Percentiles rank a stretch among this genome's conserved stretches.
phyloP scores from a whole-genome alignment of 2,797 vertebrate genomes.

The Poeciliopsis infans region DNA sequence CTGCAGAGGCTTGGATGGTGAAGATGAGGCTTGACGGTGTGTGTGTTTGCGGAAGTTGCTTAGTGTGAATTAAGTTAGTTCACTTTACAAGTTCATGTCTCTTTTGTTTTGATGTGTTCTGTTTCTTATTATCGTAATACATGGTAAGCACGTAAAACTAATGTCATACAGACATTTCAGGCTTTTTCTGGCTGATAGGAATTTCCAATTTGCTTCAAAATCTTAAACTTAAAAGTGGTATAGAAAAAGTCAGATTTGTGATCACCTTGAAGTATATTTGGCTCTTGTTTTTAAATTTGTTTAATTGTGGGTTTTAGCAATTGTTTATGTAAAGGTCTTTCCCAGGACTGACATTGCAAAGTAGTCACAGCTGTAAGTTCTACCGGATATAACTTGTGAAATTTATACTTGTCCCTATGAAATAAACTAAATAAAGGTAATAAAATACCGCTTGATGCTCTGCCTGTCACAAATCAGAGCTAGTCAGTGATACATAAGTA shows the following conservation, averaged over 20 bases:
- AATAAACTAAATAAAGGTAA: too few species aligned
- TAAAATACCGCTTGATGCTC: background rate
- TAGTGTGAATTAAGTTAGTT: constrained; percentile 36
- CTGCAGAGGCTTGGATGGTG: constrained; percentile 54
- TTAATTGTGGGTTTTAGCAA: too few species aligned
- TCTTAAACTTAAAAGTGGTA: background rate
- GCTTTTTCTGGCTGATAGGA: background rate
- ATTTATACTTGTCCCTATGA: too few species aligned
- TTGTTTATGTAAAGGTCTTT: too few species aligned
- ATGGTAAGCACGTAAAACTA: background rate
- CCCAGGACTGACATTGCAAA: too few species aligned
- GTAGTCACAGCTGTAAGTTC: too few species aligned
- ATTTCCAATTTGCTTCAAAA: background rate
- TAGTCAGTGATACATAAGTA: too few species aligned
- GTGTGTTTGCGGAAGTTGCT: constrained; percentile 33
- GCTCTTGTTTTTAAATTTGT: too few species aligned
- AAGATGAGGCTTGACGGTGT: constrained; percentile 40
- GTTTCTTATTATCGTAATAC: background rate
- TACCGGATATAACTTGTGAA: too few species aligned
- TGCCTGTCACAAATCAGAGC: background rate
- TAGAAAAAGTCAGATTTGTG: too few species aligned
- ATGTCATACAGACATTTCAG: background rate
- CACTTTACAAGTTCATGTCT: constrained; percentile 1
- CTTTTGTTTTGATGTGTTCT: background rate
- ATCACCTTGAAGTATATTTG: too few species aligned